A percentile compares a stretch with the other conserved stretches of the same genome.
Conservation (phyloP, 53 echinoderm and acorn worm species). For the Zoroaster sp. region DNA sequence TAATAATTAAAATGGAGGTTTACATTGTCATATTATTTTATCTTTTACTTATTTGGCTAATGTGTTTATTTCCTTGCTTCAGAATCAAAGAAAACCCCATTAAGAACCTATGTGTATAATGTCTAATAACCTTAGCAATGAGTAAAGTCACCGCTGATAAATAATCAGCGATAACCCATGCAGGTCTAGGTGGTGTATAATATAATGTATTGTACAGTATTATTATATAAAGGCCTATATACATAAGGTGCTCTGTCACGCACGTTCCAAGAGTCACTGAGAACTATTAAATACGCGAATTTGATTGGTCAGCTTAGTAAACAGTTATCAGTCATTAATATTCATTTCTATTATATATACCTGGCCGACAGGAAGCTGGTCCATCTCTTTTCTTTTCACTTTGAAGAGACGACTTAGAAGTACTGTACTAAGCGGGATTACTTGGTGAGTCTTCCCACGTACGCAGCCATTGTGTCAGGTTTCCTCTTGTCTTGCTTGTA, state of each 20-base stretch:
- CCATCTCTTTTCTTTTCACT: slow-evolving; percentile 5
- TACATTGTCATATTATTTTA: too few relatives aligned
- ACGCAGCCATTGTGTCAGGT: neutral
- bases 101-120: too few relatives aligned
- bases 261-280: neutral
- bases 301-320: neutral
- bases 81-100: too few relatives aligned
- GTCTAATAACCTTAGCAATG: too few relatives aligned
- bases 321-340: neutral
- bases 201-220: too few relatives aligned
- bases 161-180: too few relatives aligned
- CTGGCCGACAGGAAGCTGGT: neutral
- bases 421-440: neutral
- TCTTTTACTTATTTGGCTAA: too few relatives aligned
- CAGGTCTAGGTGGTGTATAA: too few relatives aligned
- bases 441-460: neutral
- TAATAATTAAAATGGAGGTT: too few relatives aligned
- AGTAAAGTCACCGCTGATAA: too few relatives aligned
- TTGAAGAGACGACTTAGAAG: neutral
- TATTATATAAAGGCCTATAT: too few relatives aligned
- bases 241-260: neutral
- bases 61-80: too few relatives aligned
- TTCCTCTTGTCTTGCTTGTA: neutral
- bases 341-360: neutral
- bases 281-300: neutral